These are phyloP conservation scores for Daphoenositta chrysoptera DNA, from an alignment of 2,113 vertebrate species.

Conservation along the genomic window DNA sequence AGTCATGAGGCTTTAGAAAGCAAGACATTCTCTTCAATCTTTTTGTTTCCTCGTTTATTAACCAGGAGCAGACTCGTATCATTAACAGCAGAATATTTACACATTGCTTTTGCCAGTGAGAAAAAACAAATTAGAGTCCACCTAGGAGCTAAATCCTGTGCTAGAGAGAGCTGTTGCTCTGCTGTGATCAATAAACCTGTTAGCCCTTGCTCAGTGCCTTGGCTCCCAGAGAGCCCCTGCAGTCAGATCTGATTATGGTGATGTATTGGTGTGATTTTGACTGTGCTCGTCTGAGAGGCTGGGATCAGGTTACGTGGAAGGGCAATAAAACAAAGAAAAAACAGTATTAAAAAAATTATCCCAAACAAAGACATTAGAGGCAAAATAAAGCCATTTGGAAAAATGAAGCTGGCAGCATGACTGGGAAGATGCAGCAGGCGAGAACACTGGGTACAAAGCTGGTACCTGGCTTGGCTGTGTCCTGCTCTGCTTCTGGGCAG, in stretches of 20 bases:
- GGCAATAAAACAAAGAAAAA: not conserved
- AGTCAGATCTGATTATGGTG: not conserved
- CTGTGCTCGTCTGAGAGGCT: not conserved
- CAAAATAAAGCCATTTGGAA: not conserved
- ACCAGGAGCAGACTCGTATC: not conserved
- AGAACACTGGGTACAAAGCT: not conserved
- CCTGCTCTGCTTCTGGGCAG: not conserved
- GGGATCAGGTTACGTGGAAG: not conserved
- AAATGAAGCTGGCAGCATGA: not conserved
- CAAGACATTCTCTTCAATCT: not conserved
- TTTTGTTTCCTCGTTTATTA: not conserved
- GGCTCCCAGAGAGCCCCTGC: not conserved
- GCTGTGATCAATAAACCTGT: not conserved
- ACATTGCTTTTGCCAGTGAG: not conserved
- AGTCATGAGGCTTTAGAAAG: not conserved
- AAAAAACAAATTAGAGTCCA: not conserved
- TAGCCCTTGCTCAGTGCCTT: not conserved
- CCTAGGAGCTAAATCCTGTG: not conserved
- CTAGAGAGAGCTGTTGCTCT: not conserved
- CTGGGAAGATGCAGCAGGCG: not conserved
- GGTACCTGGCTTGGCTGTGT: not conserved
- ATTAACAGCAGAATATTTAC: not conserved
- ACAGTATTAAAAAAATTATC: not conserved
- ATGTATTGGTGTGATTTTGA: not conserved
- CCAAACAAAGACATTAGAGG: not conserved